Evolutionary conservation across 2,113 vertebrate species (phyloP), one percentile per base, ranked within the genome.

Genomic region (Chaetops frenatus): DNA sequence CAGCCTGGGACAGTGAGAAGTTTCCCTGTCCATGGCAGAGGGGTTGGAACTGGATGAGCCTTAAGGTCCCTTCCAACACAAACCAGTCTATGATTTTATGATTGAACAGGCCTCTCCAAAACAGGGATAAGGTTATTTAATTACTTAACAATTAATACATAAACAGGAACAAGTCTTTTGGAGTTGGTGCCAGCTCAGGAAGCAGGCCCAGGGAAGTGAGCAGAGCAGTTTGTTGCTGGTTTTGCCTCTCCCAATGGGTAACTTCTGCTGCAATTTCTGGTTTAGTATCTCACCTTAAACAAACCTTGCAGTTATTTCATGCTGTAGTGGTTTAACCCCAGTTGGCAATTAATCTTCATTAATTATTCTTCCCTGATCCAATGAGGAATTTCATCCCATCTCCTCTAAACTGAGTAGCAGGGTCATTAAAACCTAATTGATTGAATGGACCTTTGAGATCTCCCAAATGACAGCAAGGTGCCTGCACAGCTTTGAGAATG

Each of bases 1-100:
- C 16, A 12, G 0, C 21, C 40, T 56, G 77, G 58, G 33, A 23
- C 0, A 16, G 10, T 44, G 36, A 66, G 10, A 7, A 24, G 15
- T 51, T n/a, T n/a, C 33, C 36, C 18, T 73, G 21, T 15, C 11
- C 7, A 6, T 20, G 15, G 18, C 10, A 53, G 18, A 8, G 8
- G 12, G 4, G n/a, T n/a, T 60, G 33, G 22, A 2, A 20, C 3
- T 19, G 24, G 18, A 1, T 36, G 22, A 20, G 7, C 18, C 11
- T 65, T 16, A 33, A 23, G 22, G 17, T 50, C 10, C 44, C 6
- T 66, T 66, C 10, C 45, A 58, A 22, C 23, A 33, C 53, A 50
- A 38, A 33, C 6, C 5, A 10, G 38, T 45, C 23, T 17, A 2
- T 27, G 42, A 36, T 57, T 80, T 50, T 62, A 5, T 56, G 20